Evolutionary conservation across 2,113 vertebrate genomes (phyloP).

Genomic region (Rissa tridactyla): DNA sequence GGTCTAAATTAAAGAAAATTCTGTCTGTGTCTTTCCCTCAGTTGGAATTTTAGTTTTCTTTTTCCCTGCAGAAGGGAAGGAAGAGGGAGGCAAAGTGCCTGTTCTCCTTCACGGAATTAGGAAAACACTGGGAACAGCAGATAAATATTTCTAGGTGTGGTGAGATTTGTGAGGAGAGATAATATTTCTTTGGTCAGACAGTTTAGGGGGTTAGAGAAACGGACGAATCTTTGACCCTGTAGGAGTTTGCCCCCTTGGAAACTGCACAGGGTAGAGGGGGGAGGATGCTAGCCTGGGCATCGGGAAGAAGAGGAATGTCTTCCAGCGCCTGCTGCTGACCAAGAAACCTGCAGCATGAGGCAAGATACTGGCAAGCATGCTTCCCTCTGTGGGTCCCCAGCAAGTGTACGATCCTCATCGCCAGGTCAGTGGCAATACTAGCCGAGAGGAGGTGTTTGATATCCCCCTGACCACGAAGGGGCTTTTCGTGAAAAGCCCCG

Average conservation of each 20-base stretch:
- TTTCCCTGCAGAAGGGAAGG: not conserved
- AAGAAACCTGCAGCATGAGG: not conserved
- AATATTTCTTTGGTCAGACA: not conserved
- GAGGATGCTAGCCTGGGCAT: not conserved
- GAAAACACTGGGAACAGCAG: not conserved
- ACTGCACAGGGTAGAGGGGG: rapidly evolving
- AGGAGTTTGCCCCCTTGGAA: not conserved
- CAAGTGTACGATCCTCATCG: not conserved
- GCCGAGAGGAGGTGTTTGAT: not conserved
- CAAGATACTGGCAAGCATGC: not conserved
- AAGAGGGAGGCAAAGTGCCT: not conserved
- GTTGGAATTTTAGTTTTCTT: not conserved
- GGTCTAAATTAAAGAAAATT: not conserved
- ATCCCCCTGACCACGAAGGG: not conserved
- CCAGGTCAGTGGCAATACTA: not conserved
- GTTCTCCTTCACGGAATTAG: not conserved
- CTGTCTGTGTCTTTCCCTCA: not conserved
- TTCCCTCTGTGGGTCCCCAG: not conserved
- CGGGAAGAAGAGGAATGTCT: not conserved
- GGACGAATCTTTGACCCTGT: not conserved
- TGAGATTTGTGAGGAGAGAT: not conserved
- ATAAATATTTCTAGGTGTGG: not conserved
- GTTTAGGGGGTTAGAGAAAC: not conserved
- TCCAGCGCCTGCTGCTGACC: not conserved
- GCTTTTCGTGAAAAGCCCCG: not conserved